phyloP scores from a whole-genome alignment of 2,888 invertebrate genomes.

The Plutella xylostella region DNA sequence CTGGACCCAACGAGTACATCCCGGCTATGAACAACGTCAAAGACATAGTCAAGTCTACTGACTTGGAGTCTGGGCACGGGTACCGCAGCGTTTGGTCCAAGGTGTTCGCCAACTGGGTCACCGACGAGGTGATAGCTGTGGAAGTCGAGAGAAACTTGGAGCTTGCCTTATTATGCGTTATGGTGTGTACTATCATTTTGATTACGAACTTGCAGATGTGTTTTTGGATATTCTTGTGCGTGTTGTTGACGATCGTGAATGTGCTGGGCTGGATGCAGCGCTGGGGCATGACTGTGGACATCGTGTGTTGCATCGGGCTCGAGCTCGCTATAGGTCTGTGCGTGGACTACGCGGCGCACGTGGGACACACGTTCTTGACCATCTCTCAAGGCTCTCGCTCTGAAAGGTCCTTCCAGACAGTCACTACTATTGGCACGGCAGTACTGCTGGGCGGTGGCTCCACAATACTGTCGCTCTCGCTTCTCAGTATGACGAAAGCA shows the following conservation, averaged over 20 bases:
- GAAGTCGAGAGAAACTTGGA: conserved; percentile 83
- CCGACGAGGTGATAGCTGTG: conserved; percentile 79
- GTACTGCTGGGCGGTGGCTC: conserved; percentile 83
- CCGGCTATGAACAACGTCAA: conserved; percentile 79
- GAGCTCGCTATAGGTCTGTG: conserved; percentile 86
- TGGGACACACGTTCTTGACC: conserved; percentile 84
- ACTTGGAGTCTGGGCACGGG: conserved; percentile 71
- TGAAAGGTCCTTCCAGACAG: conserved; percentile 73
- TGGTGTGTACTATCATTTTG: conserved; percentile 80
- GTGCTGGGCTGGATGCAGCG: conserved; percentile 83
- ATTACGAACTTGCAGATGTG: conserved; percentile 83
- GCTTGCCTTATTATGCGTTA: conserved; percentile 81
- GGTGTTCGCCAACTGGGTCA: conserved; percentile 80
- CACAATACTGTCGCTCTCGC: conserved; percentile 78
- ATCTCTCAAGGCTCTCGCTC: conserved; percentile 59
- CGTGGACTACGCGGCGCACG: conserved; percentile 86
- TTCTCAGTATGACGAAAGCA: conserved; percentile 77
- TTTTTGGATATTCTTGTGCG: conserved; percentile 82
- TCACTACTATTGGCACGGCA: conserved; percentile 80
- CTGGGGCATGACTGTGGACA: conserved; percentile 86
- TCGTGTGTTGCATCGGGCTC: conserved; percentile 83
- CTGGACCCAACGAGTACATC: conserved; percentile 75
- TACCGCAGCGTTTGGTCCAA: conserved; percentile 79
- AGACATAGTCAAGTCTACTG: conserved; percentile 61
- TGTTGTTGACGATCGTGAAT: conserved; percentile 78